phyloP scores from a whole-genome alignment of 2,888 invertebrate genomes.

The Julus scanicus region DNA sequence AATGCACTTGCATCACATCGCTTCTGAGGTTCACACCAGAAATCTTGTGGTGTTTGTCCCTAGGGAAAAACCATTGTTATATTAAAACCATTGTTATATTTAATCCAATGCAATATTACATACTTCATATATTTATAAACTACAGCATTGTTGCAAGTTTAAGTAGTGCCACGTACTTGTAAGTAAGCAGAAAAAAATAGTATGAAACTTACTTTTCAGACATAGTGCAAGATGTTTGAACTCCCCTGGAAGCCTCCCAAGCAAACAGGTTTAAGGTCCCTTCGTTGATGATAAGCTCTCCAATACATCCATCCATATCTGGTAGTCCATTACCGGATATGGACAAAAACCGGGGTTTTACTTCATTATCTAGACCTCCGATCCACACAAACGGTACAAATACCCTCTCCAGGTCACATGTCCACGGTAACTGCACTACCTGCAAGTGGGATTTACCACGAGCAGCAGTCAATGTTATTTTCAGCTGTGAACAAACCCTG shows the following conservation, averaged over 20 bases:
- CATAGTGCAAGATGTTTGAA: neutral
- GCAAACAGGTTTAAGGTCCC: neutral
- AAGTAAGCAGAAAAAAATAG: too few relatives aligned
- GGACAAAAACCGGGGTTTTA: neutral
- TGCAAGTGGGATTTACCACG: neutral
- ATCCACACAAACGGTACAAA: neutral
- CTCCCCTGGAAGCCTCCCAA: neutral
- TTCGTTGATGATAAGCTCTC: neutral
- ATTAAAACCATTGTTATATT: too few relatives aligned
- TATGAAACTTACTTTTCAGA: neutral
- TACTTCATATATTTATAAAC: too few relatives aligned
- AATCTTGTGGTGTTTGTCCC: neutral
- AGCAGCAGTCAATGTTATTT: neutral
- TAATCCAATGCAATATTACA: too few relatives aligned
- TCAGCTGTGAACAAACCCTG: constrained; percentile 5
- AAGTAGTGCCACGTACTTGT: too few relatives aligned
- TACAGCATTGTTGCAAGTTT: too few relatives aligned
- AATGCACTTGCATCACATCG: neutral
- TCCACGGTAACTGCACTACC: neutral
- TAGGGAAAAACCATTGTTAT: neutral
- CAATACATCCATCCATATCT: neutral
- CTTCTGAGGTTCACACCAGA: neutral
- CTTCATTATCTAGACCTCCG: neutral
- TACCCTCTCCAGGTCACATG: constrained; percentile 12
- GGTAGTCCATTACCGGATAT: neutral